These are phyloP conservation scores for Camarhynchus parvulus DNA, from an alignment of 2,113 vertebrate species.

Conservation along the genomic window DNA sequence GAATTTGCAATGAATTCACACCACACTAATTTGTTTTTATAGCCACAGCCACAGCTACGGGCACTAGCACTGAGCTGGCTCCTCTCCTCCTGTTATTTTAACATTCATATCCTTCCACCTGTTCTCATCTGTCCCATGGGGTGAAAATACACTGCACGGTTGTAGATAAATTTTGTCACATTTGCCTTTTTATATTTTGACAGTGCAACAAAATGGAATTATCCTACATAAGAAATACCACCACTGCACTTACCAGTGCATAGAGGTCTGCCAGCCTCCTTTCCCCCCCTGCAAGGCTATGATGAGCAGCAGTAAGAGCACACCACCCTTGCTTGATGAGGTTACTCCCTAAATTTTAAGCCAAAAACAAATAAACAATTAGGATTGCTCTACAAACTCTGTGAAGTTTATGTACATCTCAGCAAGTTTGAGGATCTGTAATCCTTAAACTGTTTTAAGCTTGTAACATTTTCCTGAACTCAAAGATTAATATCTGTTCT, in stretches of 20 bases:
- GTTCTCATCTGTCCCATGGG: not conserved
- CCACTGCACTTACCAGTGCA: not conserved
- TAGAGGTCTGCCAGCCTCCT: not conserved
- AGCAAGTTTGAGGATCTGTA: not conserved
- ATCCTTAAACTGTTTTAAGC: not conserved
- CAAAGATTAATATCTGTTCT: not conserved
- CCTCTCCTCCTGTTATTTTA: not conserved
- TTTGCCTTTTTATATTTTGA: not conserved
- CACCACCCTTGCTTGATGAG: fast-evolving
- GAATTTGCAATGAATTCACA: not conserved
- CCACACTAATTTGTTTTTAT: not conserved
- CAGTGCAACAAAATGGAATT: not conserved
- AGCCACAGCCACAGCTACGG: not conserved
- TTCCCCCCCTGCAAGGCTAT: too few relatives aligned
- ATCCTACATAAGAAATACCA: not conserved
- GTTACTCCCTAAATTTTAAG: not conserved
- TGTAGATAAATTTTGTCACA: not conserved
- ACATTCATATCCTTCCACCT: not conserved
- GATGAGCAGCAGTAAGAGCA: not conserved
- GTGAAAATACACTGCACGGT: not conserved
- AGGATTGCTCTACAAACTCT: not conserved
- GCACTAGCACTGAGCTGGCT: not conserved
- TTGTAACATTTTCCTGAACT: not conserved
- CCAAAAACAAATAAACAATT: not conserved
- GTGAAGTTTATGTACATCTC: not conserved